Conservation (phyloP, 2,113 vertebrate genomes). For the rat (Rattus norvegicus) region DNA sequence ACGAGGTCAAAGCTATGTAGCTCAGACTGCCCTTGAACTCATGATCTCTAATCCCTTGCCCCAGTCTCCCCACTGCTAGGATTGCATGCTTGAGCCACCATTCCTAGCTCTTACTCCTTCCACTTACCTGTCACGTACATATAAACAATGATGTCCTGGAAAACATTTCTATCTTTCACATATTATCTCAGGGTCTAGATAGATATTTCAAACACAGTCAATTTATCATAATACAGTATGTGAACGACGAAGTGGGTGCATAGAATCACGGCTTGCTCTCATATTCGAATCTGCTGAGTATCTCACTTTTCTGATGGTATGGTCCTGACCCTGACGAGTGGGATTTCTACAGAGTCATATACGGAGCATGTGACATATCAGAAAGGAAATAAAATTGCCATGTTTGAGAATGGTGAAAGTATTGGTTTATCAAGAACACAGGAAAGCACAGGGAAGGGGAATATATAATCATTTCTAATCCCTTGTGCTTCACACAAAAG, state of each 20-base stretch:
- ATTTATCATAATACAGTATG: background rate
- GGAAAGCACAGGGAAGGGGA: background rate
- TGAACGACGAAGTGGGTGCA: background rate
- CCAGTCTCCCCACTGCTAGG: background rate
- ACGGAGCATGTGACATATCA: background rate
- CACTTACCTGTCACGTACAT: background rate
- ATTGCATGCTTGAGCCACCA: background rate
- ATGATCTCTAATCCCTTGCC: background rate
- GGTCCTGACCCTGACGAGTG: background rate
- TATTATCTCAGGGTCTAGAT: constrained; percentile 23
- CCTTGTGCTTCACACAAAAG: background rate
- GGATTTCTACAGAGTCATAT: background rate
- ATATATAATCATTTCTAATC: background rate
- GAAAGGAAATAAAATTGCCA: background rate
- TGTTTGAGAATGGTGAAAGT: background rate
- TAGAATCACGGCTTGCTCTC: background rate
- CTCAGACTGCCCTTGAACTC: background rate
- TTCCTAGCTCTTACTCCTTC: background rate
- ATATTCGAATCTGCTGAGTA: background rate
- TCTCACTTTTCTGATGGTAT: background rate
- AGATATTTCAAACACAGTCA: background rate
- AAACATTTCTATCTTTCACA: background rate
- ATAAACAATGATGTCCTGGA: background rate
- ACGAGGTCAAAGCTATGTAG: background rate
- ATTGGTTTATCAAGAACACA: background rate